Percentiles rank a stretch among this genome's conserved stretches.
phyloP scores from a whole-genome alignment of 2,888 invertebrate species.

The Eupithecia inturbata region DNA sequence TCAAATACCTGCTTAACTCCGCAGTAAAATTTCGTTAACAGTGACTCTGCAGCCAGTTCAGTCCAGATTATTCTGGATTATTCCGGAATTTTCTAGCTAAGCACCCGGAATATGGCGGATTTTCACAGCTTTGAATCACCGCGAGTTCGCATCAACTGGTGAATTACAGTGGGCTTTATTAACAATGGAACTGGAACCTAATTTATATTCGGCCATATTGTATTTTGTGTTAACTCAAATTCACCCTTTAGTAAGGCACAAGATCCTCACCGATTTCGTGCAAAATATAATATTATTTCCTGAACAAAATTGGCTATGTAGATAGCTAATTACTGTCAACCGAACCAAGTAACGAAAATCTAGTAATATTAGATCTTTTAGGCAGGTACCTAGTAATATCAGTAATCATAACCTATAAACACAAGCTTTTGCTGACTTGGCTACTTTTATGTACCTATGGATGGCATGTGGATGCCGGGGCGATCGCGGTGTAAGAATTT shows the following conservation, averaged over 20 bases:
- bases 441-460: no score
- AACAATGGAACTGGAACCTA: constrained; percentile 23
- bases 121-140: constrained; percentile 54
- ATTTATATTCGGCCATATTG: neutral
- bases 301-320: neutral
- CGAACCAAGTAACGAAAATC: no score
- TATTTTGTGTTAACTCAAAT: neutral
- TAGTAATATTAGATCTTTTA: no score
- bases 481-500: no score
- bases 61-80: constrained; percentile 49
- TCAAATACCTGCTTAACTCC: constrained; percentile 33
- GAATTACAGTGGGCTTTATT: constrained; percentile 34
- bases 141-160: constrained; percentile 44
- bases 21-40: constrained; percentile 55
- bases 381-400: no score
- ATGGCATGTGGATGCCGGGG: no score
- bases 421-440: no score
- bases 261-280: neutral
- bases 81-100: constrained; percentile 57
- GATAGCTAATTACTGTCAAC: no score
- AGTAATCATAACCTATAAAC: no score
- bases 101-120: constrained; percentile 56
- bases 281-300: neutral
- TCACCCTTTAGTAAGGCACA: neutral
- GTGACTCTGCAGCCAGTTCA: constrained; percentile 48